Evolutionary conservation across 2,888 invertebrate species (phyloP).

Genomic region (Zygothrica quintamaculata): DNA sequence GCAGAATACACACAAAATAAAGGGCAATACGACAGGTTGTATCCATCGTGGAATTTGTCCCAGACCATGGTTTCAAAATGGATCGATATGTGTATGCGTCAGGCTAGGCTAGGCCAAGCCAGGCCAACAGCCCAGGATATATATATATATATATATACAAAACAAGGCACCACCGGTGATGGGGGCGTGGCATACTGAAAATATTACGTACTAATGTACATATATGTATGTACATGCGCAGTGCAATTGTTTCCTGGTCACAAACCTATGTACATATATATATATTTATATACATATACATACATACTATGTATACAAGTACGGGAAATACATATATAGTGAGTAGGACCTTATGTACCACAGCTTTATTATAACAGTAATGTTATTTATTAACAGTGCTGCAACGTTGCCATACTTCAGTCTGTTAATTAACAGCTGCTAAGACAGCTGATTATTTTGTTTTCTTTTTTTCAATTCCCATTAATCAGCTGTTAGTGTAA

Average conservation of each 20-base stretch:
- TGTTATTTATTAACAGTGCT: slow-evolving; percentile 15
- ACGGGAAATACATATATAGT: not conserved
- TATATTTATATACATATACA: slow-evolving; percentile 9
- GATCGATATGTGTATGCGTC: slow-evolving; percentile 55
- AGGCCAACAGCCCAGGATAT: slow-evolving; percentile 73
- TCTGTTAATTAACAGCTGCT: slow-evolving; percentile 55
- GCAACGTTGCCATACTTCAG: slow-evolving; percentile 41
- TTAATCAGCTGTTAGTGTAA: slow-evolving; percentile 39
- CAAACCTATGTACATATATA: slow-evolving; percentile 23
- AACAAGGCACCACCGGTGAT: slow-evolving; percentile 7
- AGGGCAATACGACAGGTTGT: slow-evolving; percentile 61
- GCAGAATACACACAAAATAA: slow-evolving; percentile 42
- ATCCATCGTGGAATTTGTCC: slow-evolving; percentile 74
- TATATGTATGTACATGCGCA: slow-evolving; percentile 51
- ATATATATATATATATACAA: slow-evolving; percentile 39
- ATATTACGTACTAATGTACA: slow-evolving; percentile 2
- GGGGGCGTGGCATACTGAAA: slow-evolving; percentile 39
- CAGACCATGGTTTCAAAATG: slow-evolving; percentile 69
- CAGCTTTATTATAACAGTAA: slow-evolving; percentile 22
- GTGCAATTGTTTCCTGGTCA: slow-evolving; percentile 45
- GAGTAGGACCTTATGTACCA: too few species aligned
- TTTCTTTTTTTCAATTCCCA: slow-evolving; percentile 1
- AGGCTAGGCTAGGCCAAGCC: slow-evolving; percentile 12
- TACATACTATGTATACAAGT: not conserved
- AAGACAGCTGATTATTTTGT: slow-evolving; percentile 65